Evolutionary conservation across 1,140 invertebrate genomes (phyloP), one percentile per base, ranked within the genome.

Genomic region (Medauroidea extradentata): DNA sequence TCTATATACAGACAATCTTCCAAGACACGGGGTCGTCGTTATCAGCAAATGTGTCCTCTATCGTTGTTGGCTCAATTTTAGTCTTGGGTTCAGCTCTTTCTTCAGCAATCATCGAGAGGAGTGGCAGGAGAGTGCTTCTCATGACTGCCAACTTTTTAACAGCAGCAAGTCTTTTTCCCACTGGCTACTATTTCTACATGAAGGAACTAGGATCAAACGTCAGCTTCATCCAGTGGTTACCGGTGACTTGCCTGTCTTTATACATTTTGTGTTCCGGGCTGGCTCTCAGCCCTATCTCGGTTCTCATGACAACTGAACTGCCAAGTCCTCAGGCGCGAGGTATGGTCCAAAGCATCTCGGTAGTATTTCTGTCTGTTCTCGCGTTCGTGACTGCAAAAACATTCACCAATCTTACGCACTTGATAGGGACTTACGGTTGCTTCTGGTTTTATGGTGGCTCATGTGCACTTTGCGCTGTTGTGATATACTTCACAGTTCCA

Each of bases 281-380:
- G 16, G 57, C 57, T 11, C 25, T 63, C 1, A 54, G 58, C 27
- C 50, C 61, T 14, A 38, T 63, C 4, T 14, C 51, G 11, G 57
- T 46, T 44, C 44, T 63, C 9, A 44, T 63, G 23, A 39, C 41
- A 9, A 52, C 49, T 41, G 61, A 63, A 59, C 59, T 63, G 21
- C 55, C 55, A 14, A 51, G 51, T n/a, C 38, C 61, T 2, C 46
- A 63, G 24, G 51, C 60, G 3, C 21, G 53, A 14, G 51, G 51
- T n/a, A 43, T 48, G 13, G 57, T 52, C 3, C 48, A 55, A 19
- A 60, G 57, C 14, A 23, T 52, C 11, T 46, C 60, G 8, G 18
- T 29, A 16, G 27, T 63, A 3, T 46, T 50, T 16, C 9, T 18
- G 4, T 42, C 48, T 9, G 46, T 39, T 1, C 19, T 50, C 21